Evolutionary conservation across 2,113 vertebrate species (phyloP).

Genomic region (Zeus faber): DNA sequence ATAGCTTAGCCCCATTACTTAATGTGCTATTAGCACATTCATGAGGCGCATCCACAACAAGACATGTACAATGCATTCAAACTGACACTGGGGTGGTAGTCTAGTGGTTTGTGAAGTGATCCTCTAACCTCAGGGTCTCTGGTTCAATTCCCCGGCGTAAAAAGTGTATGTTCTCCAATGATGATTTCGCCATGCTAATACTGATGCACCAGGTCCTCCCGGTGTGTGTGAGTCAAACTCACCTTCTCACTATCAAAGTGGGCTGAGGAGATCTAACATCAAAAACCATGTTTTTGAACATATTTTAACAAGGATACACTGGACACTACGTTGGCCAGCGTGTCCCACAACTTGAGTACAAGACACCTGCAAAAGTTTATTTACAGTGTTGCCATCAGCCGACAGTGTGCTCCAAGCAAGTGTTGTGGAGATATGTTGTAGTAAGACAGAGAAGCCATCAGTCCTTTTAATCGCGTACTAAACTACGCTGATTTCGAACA

Average conservation of each 20-base stretch:
- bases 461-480: neutral
- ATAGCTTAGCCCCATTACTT: too few relatives aligned
- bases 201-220: slow-evolving; percentile 46
- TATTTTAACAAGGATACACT: too few relatives aligned
- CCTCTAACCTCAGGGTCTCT: neutral
- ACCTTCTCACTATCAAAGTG: slow-evolving; percentile 37
- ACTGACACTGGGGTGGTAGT: neutral
- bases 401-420: too few relatives aligned
- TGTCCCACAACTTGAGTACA: too few relatives aligned
- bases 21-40: too few relatives aligned
- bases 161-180: slow-evolving; percentile 31
- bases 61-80: neutral
- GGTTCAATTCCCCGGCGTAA: neutral
- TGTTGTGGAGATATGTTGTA: too few relatives aligned
- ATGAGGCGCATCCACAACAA: too few relatives aligned
- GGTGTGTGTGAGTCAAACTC: slow-evolving; percentile 44
- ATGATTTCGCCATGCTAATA: slow-evolving; percentile 61
- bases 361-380: too few relatives aligned
- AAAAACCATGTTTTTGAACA: too few relatives aligned
- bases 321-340: too few relatives aligned
- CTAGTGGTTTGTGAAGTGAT: neutral
- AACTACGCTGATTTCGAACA: neutral
- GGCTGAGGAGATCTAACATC: slow-evolving; percentile 36
- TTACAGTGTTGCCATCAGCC: too few relatives aligned
- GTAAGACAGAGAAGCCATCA: too few relatives aligned